Base-by-base conservation (phyloP, 2,888 invertebrate genomes). In the Azorinus chamasolen region DNA sequence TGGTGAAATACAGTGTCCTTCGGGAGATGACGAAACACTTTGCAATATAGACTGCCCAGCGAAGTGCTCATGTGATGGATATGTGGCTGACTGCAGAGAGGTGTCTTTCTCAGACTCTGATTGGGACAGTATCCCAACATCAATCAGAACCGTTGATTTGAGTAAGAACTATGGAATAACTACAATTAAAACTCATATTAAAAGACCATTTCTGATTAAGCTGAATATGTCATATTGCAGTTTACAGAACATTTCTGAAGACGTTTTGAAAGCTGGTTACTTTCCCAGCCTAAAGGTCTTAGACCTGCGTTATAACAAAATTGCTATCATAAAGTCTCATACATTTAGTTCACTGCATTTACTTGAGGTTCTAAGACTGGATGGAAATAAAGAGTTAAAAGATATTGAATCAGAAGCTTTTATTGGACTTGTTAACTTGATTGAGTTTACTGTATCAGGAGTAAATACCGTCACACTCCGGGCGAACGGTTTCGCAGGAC, bases 1-100 rank as follows among this genome's bases (percentile, higher is more conserved):
- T 37, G 59, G 61, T 2, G 16, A 32, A 41, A n/a, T 14, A 3
- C 59, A 69, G 14, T 69, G 68, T 61, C 61, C 61, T 4, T 45
- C n/a, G 37, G 68, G 54, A 27, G 68, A 69, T 27, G 68, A 69
- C 24, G 68, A 69, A 37, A 25, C 32, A 4, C 43, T 61, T 8
- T 69, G 68, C 46, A 32, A 25, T 32, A 25, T 69, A n/a, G 45
- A 24, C 1, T 69, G 68, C 41, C 61, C 68, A 12, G 5, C 43
- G 18, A 46, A 39, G 10, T 69, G 68, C 43, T 4, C 27, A 8
- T 69, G 68, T 37, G 8, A 22, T 5, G 53, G 53, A 4, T 41
- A 48, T 18, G 24, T 48, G 16, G 54, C 61, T 20, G 24, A 61
- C 16, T 69, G 68, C 37, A 22, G 27, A 10, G 37, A 53, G n/a